These are phyloP conservation scores for Drosophila subobscura DNA, from an alignment of 1,140 invertebrate genomes.

Conservation along the genomic window DNA sequence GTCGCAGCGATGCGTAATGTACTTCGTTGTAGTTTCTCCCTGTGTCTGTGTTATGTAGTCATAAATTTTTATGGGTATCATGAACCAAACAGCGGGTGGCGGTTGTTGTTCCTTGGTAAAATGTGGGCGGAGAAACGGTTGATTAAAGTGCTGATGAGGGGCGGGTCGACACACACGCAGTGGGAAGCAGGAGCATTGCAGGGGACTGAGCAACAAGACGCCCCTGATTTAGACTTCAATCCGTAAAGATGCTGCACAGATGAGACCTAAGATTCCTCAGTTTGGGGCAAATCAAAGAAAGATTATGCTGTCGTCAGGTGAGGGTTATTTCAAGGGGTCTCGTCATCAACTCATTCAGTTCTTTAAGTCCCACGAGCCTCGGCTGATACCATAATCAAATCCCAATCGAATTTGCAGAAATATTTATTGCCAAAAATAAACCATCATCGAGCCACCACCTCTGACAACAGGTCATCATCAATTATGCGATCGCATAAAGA, in stretches of 20 bases:
- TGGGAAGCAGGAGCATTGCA: neutral
- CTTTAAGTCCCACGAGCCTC: too few relatives aligned
- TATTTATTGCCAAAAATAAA: conserved; percentile 48
- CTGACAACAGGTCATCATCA: conserved; percentile 63
- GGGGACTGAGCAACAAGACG: neutral
- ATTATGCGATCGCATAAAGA: conserved; percentile 51
- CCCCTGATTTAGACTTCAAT: conserved; percentile 3
- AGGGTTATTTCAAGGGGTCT: neutral
- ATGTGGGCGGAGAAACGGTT: conserved; percentile 34
- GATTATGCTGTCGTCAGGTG: conserved; percentile 1
- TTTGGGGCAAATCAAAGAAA: neutral
- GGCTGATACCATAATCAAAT: conserved; percentile 28
- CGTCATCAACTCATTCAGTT: conserved; percentile 8
- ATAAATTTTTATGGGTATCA: conserved; percentile 56
- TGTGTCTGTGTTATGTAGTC: conserved; percentile 38
- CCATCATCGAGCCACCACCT: conserved; percentile 10
- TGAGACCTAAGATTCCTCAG: neutral
- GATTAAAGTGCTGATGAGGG: conserved; percentile 47
- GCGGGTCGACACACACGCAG: conserved; percentile 1
- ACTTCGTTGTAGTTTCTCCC: conserved; percentile 31
- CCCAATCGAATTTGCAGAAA: conserved; percentile 11
- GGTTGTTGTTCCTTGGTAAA: conserved; percentile 38
- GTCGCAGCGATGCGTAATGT: conserved; percentile 41
- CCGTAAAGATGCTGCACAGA: conserved; percentile 1
- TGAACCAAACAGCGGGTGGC: conserved; percentile 46